A percentile compares a stretch with the other conserved stretches of the same genome.
Evolutionary conservation across 1,140 invertebrate species (phyloP).

Genomic region (Lordiphosa collinella): DNA sequence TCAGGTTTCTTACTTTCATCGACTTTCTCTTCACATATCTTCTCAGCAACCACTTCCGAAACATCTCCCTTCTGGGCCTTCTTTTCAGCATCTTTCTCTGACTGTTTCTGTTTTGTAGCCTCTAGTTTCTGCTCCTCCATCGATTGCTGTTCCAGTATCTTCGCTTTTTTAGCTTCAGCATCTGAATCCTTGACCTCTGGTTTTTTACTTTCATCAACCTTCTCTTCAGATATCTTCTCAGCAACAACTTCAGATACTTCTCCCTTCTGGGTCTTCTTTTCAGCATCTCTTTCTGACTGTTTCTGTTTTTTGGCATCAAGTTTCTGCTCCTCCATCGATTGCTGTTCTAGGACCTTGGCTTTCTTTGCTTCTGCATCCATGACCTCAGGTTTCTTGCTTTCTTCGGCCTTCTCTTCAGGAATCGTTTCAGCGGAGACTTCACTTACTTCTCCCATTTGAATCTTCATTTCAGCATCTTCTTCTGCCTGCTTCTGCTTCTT

Average conservation of each 20-base stretch:
- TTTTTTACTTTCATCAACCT: background rate
- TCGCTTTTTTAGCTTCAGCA: conserved; percentile 38
- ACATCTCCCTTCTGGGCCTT: too few species aligned
- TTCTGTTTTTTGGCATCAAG: background rate
- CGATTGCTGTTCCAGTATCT: conserved; percentile 13
- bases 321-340: background rate
- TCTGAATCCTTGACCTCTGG: background rate
- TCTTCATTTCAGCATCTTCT: background rate
- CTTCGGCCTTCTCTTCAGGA: conserved; percentile 10
- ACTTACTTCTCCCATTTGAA: conserved; percentile 31
- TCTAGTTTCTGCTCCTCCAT: conserved; percentile 15
- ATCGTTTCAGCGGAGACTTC: conserved; percentile 22
- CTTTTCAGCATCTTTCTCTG: too few species aligned
- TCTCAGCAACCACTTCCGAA: too few species aligned
- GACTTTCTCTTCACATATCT: too few species aligned
- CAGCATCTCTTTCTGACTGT: background rate
- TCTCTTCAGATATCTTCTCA: conserved; percentile 1
- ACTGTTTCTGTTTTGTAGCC: conserved; percentile 3
- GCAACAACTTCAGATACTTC: background rate
- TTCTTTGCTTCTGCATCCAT: conserved; percentile 18
- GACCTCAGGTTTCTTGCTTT: background rate
- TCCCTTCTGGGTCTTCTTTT: background rate
- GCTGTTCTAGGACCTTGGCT: conserved; percentile 6
- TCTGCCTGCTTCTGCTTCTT: conserved; percentile 4
- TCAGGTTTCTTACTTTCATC: too few species aligned